These are phyloP conservation scores for Leptinotarsa rubiginosa DNA, from an alignment of 2,888 invertebrate genomes.

Conservation along the genomic window DNA sequence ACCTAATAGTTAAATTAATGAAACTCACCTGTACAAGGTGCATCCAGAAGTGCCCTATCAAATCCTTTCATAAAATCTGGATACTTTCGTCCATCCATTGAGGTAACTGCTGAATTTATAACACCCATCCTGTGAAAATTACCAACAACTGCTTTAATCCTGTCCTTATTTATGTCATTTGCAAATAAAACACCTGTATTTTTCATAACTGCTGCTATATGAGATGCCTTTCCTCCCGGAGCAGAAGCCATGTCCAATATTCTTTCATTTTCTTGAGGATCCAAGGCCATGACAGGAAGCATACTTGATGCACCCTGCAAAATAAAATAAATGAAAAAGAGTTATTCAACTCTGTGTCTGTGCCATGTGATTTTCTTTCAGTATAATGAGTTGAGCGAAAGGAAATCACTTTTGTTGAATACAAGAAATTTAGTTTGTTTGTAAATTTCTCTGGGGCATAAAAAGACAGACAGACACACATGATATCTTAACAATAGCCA, in stretches of 20 bases:
- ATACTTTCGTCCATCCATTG: constrained; percentile 90
- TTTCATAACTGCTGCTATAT: constrained; percentile 98
- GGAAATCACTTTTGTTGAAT: too few relatives aligned
- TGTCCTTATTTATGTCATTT: constrained; percentile 92
- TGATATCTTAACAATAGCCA: too few relatives aligned
- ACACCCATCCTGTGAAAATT: constrained; percentile 97
- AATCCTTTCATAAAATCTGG: constrained; percentile 82
- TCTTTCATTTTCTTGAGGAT: constrained; percentile 94
- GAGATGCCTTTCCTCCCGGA: constrained; percentile 98
- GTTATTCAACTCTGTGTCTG: too few relatives aligned
- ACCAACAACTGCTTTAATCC: constrained; percentile 92
- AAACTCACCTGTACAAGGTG: constrained; percentile 86
- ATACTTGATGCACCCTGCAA: constrained; percentile 84
- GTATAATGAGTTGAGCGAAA: too few relatives aligned
- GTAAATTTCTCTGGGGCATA: too few relatives aligned
- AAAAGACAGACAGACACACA: too few relatives aligned
- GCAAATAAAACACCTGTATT: constrained; percentile 97
- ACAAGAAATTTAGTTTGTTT: too few relatives aligned
- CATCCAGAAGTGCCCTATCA: constrained; percentile 95
- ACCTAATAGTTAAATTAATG: not conserved
- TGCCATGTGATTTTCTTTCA: too few relatives aligned
- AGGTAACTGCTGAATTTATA: constrained; percentile 90
- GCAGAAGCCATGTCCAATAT: constrained; percentile 98
- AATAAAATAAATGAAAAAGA: not conserved
- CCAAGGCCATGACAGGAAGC: constrained; percentile 97